phyloP scores from a whole-genome alignment of 2,797 vertebrate species.

The Nyctalus aviator region DNA sequence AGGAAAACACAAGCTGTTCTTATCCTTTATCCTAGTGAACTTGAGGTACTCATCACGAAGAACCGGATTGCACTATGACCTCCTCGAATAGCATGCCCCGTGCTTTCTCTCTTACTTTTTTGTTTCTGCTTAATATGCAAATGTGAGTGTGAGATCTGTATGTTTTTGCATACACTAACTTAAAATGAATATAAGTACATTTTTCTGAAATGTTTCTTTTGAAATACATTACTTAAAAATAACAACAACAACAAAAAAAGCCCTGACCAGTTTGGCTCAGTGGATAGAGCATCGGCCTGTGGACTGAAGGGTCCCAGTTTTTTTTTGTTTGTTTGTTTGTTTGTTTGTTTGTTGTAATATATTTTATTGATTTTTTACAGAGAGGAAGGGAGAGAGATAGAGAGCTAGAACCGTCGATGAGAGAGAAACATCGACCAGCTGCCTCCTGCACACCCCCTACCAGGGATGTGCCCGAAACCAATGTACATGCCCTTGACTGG shows the following conservation, averaged over 20 bases:
- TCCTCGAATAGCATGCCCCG: constrained; percentile 87
- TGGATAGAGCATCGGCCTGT: too few relatives aligned
- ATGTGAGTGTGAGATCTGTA: constrained; percentile 80
- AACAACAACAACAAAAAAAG: background rate
- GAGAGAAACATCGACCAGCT: too few relatives aligned
- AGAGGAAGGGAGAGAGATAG: too few relatives aligned
- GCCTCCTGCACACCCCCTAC: too few relatives aligned
- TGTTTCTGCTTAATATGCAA: constrained; percentile 82
- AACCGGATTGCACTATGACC: constrained; percentile 91
- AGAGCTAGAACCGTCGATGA: too few relatives aligned
- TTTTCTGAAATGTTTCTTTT: constrained; percentile 88
- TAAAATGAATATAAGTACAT: constrained; percentile 82
- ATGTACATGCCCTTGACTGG: too few relatives aligned
- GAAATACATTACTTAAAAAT: constrained; percentile 88
- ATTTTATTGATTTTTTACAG: too few relatives aligned
- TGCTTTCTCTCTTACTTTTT: constrained; percentile 77
- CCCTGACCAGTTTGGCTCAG: too few relatives aligned
- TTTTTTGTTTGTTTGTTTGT: too few relatives aligned
- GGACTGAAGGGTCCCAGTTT: too few relatives aligned
- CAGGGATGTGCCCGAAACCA: too few relatives aligned
- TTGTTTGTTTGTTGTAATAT: too few relatives aligned
- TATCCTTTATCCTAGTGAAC: constrained; percentile 64
- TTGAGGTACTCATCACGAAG: constrained; percentile 63
- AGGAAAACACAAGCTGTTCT: constrained; percentile 81
- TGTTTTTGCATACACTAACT: constrained; percentile 88